Evolutionary conservation across 2,797 vertebrate genomes (phyloP), one percentile per base, ranked within the genome.

Genomic region (Sebastes wilsoni): DNA sequence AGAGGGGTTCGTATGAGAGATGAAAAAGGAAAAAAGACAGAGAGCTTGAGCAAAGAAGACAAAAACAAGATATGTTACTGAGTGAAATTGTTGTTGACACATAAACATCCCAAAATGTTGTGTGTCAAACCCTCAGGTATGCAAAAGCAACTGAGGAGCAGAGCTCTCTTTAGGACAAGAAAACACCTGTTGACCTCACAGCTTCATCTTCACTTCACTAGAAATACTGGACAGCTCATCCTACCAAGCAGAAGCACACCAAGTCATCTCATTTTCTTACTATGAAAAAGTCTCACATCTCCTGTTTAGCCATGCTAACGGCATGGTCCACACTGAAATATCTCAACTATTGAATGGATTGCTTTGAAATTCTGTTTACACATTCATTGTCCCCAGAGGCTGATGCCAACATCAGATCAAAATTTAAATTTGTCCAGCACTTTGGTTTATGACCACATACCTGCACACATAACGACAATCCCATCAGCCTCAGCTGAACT

Each of bases 111-210:
- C 38, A 64, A 78, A 46, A 67, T 36, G 25, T 56, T 72, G 36
- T 68, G 12, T 18, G 16, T 60, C 25, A 16, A 64, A 69, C 18
- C 22, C 25, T 62, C 14, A 2, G 8, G 30, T 72, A 66, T 67
- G 20, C 12, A 70, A 75, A 74, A 78, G 67, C 10, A 62, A 71
- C 30, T 30, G n/a, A 27, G 60, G 52, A 49, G 20, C 66, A 67
- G 65, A 49, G 20, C 13, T 38, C 5, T 52, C 74, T 49, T 67
- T 27, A 42, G 58, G 36, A 54, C 22, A 34, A 12, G 18, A 38
- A 69, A 55, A 75, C 52, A 64, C 46, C 83, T 61, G 46, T 16
- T 70, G 72, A 83, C 72, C 75, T 74, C n/a, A 6, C 14, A 61
- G 28, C 34, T 42, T 82, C n/a, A 20, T 59, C 66, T 46, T 58